Evolutionary conservation across 2,113 vertebrate genomes (phyloP), one percentile per base, ranked within the genome.

Genomic region (Rhea pennata): DNA sequence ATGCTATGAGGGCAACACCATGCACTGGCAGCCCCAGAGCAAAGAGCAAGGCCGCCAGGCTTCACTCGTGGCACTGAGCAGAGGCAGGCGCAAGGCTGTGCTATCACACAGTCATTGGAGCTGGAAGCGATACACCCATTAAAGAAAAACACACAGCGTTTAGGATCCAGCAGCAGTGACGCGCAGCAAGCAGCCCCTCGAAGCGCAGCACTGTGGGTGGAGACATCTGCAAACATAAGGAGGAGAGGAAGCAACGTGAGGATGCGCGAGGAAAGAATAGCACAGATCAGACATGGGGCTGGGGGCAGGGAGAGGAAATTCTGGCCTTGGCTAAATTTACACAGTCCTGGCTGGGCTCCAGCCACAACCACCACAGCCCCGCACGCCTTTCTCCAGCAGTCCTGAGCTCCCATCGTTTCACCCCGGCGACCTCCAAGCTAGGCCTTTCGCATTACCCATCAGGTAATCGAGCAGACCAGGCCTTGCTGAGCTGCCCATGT

Each of bases 171-270:
- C 29, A 50, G 75, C 5, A 0, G n/a, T 1, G 1, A 22, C 1
- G 1, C 80, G 81, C 69, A 64, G 40, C 44, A 29, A 56, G 10
- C 53, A 29, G 67, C 53, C 33, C 23, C 27, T 4, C 0, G 0
- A 7, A 56, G 42, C 48, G 62, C 54, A 24, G n/a, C 1, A 8
- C 1, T 1, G 23, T 12, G 23, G 19, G 66, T 1, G 36, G 4
- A 72, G 72, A 42, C 2, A 1, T 54, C 54, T 36, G 69, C 3
- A 1, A 67, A 74, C 1, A 1, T 2, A 1, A 56, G 46, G 5
- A 42, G 39, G 39, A 73, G 73, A 36, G 53, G 53, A 56, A 62
- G 36, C 0, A 2, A 44, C 1, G 1, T 3, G 12, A 48, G 14
- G 46, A 48, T 80, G 62, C 48, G n/a, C 1, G 2, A 36, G 39